A percentile compares a stretch with the other conserved stretches of the same genome.
These are phyloP conservation scores for Doris montereyensis DNA, from an alignment of 2,888 invertebrate genomes.

Conservation along the genomic window DNA sequence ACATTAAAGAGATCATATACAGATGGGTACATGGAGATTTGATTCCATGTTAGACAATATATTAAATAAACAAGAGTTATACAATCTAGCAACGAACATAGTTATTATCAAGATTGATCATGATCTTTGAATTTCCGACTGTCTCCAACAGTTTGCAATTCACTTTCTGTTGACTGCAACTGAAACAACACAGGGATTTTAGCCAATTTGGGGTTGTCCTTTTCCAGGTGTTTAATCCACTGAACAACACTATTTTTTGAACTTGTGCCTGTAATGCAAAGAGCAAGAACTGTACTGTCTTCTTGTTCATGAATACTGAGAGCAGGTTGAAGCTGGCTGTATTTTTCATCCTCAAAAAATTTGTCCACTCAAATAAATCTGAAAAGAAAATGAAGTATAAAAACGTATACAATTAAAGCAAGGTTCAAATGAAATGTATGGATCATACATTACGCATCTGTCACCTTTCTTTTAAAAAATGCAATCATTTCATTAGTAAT, in stretches of 20 bases:
- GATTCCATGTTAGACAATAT: no score
- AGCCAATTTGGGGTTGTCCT: conserved; percentile 81
- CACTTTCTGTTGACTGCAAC: conserved; percentile 78
- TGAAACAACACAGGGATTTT: conserved; percentile 89
- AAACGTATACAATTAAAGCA: no score
- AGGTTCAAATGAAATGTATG: no score
- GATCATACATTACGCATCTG: no score
- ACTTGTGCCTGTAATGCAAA: conserved; percentile 93
- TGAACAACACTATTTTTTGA: conserved; percentile 89
- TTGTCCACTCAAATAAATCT: conserved; percentile 58
- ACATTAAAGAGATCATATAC: no score
- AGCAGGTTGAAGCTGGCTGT: conserved; percentile 66
- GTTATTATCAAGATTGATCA: background rate
- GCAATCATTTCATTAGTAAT: no score
- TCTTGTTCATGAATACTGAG: conserved; percentile 91
- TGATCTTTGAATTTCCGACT: conserved; percentile 23
- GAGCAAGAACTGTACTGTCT: conserved; percentile 88
- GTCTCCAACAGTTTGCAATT: conserved; percentile 39
- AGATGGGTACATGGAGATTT: no score
- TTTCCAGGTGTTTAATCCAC: conserved; percentile 79
- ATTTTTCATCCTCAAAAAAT: conserved; percentile 57
- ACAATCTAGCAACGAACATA: no score
- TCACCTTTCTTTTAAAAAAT: no score
- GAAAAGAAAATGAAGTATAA: conserved; percentile 39
- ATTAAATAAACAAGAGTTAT: no score